Evolutionary conservation across 2,888 invertebrate genomes (phyloP), one percentile per base, ranked within the genome.

Genomic region (Nemoura dubitans): DNA sequence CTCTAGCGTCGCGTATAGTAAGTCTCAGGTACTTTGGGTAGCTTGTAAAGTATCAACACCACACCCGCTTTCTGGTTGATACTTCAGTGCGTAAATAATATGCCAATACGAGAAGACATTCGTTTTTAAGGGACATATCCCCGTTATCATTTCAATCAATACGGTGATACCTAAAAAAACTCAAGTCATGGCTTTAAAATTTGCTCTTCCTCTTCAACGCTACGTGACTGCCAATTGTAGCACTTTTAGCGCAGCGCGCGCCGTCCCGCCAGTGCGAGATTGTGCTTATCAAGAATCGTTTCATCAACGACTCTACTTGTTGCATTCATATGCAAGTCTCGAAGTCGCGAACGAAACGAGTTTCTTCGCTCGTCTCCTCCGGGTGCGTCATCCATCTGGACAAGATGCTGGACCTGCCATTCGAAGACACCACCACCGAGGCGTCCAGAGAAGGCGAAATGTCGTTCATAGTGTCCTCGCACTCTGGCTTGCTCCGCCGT

Each of bases 251-350:
- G 59, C 16, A 59, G 21, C 14, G 16, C 59, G 1, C 14, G 59
- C 16, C 21, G 10, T 59, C 14, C 5, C 59, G 59, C 3, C 59
- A 14, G 6, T 59, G 59, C 59, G 59, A 10, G 59, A 59, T 59
- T 14, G 59, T 59, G 21, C 59, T 21, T 10, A 59, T 21, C 59
- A 2, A 21, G 21, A 2, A 59, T 59, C 59, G 59, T 59, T 59
- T 14, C 14, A 59, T 59, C 59, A 59, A 78, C 26, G 78, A 78
- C 28, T 25, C 27, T 26, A 10, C 27, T 78, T 78, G 26, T 27
- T 78, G 26, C 26, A 16, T 78, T 82, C 82, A 82, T 3, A 82
- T 82, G 82, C 82, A 82, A 26, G 83, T 83, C 83, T 83, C 42
- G 36, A 83, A 30, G 83, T 83, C 83, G 21, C 36, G 83, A n/a